Evolutionary conservation across 1,140 invertebrate species (phyloP), one percentile per base, ranked within the genome.

Genomic region (Sitodiplosis mosellana): DNA sequence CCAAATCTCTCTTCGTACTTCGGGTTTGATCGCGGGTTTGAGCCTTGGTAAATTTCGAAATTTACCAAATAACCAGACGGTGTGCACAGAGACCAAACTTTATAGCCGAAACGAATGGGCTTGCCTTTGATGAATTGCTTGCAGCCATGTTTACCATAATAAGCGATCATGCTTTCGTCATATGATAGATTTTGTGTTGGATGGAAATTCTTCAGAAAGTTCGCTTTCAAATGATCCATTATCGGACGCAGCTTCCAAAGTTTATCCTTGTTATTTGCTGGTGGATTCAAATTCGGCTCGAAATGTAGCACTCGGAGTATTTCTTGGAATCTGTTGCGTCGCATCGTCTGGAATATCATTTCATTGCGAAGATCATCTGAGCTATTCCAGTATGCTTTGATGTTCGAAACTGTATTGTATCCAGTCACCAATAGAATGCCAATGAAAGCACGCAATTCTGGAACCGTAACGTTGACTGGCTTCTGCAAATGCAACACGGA

Each of bases 11-110:
- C 21, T 37, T 57, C 47, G 53, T 56, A 48, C 17, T 45, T 36
- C 46, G 22, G 36, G 46, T 51, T 47, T 33, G 27, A 22, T 15
- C 40, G 46, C 14, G 51, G 48, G 41, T 50, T 54, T 51, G 54
- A 57, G 27, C 53, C 59, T 53, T 61, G 56, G 48, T 59, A 59
- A 27, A 59, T 33, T 49, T 56, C 51, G 51, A n/a, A n/a, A n/a
- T n/a, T n/a, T n/a, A n/a, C n/a, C n/a, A n/a, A n/a, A n/a, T n/a
- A n/a, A n/a, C n/a, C n/a, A n/a, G n/a, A n/a, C n/a, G n/a, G n/a
- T n/a, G n/a, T n/a, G n/a, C n/a, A n/a, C n/a, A n/a, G n/a, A 45
- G 12, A 45, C 43, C 43, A 45, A 6, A 45, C 43, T 22, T 45
- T 45, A 15, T 45, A 45, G 10, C 43, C 19, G 22, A 45, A 45